Evolutionary conservation across 2,888 invertebrate genomes (phyloP), one percentile per base, ranked within the genome.

Genomic region (Azorinus chamasolen): DNA sequence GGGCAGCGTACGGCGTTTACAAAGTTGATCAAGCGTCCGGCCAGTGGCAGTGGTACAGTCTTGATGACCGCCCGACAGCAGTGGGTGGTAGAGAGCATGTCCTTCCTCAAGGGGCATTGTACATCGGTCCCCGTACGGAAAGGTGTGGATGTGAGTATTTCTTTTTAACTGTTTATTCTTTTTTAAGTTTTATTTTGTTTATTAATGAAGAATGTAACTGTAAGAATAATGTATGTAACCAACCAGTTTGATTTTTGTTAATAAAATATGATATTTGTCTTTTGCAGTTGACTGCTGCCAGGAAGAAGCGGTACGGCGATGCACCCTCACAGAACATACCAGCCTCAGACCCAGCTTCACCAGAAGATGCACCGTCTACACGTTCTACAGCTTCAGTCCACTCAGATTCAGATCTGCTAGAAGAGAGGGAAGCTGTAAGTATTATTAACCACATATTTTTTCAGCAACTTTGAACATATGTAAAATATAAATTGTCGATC

Each of bases 21-120:
- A 50, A 68, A 68, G 58, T 58, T 41, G 58, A 68, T 59, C 58
- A 48, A 59, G 59, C 58, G 68, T 59, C 58, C 68, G 59, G 58
- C 58, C 50, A 68, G 68, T 68, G 68, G 68, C 58, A 68, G 68
- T 68, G 68, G 68, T n/a, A n/a, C n/a, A n/a, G n/a, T n/a, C n/a
- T n/a, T n/a, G n/a, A n/a, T 65, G 65, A 57, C 65, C 65, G 57
- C 65, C 57, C 65, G 57, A 57, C 65, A 65, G 65, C 55, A 64
- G 51, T 58, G 58, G 58, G 58, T 58, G 43, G 45, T 58, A 43
- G 62, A 62, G 62, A 62, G 62, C 62, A 62, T 62, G 51, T 62
- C 62, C 62, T 51, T 62, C 51, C 62, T 62, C 51, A 62, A 62
- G 62, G 50, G 58, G 58, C 58, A 58, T 58, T 58, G 58, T 58